A percentile compares a stretch with the other conserved stretches of the same genome.
Conservation (phyloP, 2,888 invertebrate genomes). For the Pterostichus madidus region DNA sequence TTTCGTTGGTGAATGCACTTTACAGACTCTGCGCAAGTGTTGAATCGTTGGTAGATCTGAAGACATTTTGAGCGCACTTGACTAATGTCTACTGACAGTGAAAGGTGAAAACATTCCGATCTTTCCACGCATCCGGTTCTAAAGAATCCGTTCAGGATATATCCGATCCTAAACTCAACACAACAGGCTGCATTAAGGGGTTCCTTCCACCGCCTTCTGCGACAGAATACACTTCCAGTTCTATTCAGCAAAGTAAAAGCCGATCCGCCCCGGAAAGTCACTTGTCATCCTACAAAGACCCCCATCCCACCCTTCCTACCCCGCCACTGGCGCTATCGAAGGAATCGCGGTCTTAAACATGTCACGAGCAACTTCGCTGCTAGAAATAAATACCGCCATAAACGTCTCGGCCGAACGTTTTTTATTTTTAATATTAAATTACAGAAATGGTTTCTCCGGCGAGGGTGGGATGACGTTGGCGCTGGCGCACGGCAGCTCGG, state of each 20-base stretch:
- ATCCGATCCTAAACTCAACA: slow-evolving; percentile 30
- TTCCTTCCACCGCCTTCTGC: neutral
- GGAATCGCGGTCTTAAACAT: slow-evolving; percentile 62
- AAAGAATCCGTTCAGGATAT: slow-evolving; percentile 59
- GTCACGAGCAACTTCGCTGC: slow-evolving; percentile 49
- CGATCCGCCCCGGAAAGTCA: slow-evolving; percentile 61
- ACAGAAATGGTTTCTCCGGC: slow-evolving; percentile 62
- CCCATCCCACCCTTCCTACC: slow-evolving; percentile 3
- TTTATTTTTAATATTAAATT: slow-evolving; percentile 67
- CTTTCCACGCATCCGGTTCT: slow-evolving; percentile 68
- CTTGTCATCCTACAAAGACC: slow-evolving; percentile 64
- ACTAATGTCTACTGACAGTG: slow-evolving; percentile 76
- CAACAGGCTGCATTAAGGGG: slow-evolving; percentile 47
- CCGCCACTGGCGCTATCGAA: slow-evolving; percentile 44
- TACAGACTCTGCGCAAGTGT: too few species aligned
- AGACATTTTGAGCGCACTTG: slow-evolving; percentile 69
- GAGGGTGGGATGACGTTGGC: neutral
- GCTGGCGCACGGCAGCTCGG: neutral
- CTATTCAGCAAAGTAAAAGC: slow-evolving; percentile 48
- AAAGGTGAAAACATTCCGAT: slow-evolving; percentile 76
- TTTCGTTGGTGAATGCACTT: too few species aligned
- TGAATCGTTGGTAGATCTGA: too few species aligned
- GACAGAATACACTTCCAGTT: slow-evolving; percentile 56
- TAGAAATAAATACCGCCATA: slow-evolving; percentile 53
- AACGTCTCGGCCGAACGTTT: slow-evolving; percentile 59